A percentile compares a stretch with the other conserved stretches of the same genome.
Conservation (phyloP, 1,140 invertebrate genomes). For the Magallana angulata region DNA sequence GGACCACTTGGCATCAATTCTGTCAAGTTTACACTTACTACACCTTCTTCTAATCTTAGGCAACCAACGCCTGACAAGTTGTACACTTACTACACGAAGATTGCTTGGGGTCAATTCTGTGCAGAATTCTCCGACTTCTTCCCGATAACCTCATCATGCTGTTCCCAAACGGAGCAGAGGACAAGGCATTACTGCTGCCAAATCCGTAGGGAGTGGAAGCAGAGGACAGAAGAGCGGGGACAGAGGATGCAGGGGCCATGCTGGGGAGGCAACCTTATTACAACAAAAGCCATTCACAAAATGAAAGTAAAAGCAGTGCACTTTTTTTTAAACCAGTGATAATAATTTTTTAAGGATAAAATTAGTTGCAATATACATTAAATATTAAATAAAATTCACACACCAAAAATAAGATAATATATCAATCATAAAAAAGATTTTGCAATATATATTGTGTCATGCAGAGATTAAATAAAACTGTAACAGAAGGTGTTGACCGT, state of each 20-base stretch:
- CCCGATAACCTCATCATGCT: constrained; percentile 54
- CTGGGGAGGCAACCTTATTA: constrained; percentile 38
- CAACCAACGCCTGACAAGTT: background rate
- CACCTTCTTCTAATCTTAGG: too few species aligned
- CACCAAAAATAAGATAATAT: too few species aligned
- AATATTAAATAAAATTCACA: too few species aligned
- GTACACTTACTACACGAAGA: constrained; percentile 65
- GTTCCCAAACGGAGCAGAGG: constrained; percentile 51
- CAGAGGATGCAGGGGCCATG: constrained; percentile 53
- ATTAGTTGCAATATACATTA: too few species aligned
- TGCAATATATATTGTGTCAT: too few species aligned
- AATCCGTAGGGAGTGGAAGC: constrained; percentile 60
- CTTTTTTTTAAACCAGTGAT: background rate
- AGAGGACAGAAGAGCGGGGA: constrained; percentile 61
- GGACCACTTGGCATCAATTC: too few species aligned
- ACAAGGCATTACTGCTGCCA: constrained; percentile 48
- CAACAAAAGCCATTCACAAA: constrained; percentile 4
- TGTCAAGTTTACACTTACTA: too few species aligned
- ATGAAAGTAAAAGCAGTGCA: constrained; percentile 3
- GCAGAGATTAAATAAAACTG: too few species aligned
- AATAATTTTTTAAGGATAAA: too few species aligned
- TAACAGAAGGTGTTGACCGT: too few species aligned
- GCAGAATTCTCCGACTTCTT: constrained; percentile 52
- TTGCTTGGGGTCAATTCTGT: constrained; percentile 58
- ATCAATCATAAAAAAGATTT: too few species aligned